Percentiles rank a stretch among this genome's conserved stretches.
Conservation (phyloP, 1,140 invertebrate genomes). For the Brachionus asplanchnoidis region DNA sequence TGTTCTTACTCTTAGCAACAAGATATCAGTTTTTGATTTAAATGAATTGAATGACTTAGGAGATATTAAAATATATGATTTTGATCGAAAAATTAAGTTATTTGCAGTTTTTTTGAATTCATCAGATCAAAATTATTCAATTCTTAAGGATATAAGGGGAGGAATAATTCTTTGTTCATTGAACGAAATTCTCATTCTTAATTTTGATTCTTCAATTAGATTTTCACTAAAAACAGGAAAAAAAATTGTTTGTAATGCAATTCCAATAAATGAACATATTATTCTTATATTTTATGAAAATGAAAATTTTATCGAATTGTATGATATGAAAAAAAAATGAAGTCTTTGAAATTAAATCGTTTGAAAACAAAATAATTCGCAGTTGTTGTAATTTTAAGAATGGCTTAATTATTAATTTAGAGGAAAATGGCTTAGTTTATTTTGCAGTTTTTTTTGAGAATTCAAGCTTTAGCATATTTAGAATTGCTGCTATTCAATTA, state of each 20-base stretch:
- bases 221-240: neutral
- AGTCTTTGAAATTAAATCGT: neutral
- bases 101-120: neutral
- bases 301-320: neutral
- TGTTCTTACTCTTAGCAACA: conserved; percentile 7
- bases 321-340: neutral
- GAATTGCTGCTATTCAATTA: neutral
- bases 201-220: neutral
- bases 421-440: neutral
- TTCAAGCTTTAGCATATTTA: neutral
- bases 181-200: neutral
- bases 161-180: neutral
- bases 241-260: neutral
- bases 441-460: neutral
- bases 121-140: neutral
- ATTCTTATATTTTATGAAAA: neutral
- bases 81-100: neutral
- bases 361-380: neutral
- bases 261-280: neutral
- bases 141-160: neutral
- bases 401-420: neutral
- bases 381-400: neutral
- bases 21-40: neutral
- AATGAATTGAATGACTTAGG: neutral
- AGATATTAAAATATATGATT: neutral